These are phyloP conservation scores for Xenopus petersii DNA, from an alignment of 2,797 vertebrate species.

Conservation along the genomic window DNA sequence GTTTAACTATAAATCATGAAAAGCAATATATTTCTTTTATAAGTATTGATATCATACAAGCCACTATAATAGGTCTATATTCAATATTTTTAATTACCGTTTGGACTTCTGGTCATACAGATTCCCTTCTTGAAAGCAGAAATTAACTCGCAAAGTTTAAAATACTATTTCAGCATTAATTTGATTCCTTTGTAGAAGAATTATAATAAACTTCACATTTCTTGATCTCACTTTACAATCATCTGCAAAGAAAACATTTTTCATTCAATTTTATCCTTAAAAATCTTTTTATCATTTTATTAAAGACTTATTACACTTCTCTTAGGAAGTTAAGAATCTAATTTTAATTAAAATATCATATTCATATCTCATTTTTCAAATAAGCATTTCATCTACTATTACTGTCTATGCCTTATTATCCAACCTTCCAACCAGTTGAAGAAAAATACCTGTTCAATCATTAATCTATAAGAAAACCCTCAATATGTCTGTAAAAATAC, in stretches of 20 bases:
- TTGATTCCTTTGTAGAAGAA: constrained; percentile 44
- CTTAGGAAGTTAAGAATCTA: constrained; percentile 43
- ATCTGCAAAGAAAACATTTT: constrained; percentile 39
- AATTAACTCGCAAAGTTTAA: constrained; percentile 48
- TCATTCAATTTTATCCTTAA: constrained; percentile 46
- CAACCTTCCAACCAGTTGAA: not conserved
- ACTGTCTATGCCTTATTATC: constrained; percentile 33
- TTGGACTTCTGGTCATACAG: constrained; percentile 46
- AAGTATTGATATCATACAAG: constrained; percentile 1
- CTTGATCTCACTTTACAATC: constrained; percentile 43
- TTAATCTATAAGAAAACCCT: too few relatives aligned
- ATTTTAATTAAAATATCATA: constrained; percentile 43
- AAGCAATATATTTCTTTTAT: too few relatives aligned
- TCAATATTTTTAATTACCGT: constrained; percentile 41
- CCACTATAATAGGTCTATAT: constrained; percentile 20
- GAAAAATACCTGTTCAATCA: too few relatives aligned
- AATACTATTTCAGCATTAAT: constrained; percentile 46
- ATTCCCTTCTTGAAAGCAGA: constrained; percentile 42
- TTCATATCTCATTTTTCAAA: constrained; percentile 33
- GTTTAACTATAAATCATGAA: too few relatives aligned
- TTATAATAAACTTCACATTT: constrained; percentile 48
- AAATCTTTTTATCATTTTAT: constrained; percentile 46
- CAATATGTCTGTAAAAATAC: too few relatives aligned
- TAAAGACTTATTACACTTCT: constrained; percentile 49
- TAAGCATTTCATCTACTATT: constrained; percentile 34